Base-by-base conservation (phyloP, 2,888 invertebrate genomes). In the Aleiodes alternator region DNA sequence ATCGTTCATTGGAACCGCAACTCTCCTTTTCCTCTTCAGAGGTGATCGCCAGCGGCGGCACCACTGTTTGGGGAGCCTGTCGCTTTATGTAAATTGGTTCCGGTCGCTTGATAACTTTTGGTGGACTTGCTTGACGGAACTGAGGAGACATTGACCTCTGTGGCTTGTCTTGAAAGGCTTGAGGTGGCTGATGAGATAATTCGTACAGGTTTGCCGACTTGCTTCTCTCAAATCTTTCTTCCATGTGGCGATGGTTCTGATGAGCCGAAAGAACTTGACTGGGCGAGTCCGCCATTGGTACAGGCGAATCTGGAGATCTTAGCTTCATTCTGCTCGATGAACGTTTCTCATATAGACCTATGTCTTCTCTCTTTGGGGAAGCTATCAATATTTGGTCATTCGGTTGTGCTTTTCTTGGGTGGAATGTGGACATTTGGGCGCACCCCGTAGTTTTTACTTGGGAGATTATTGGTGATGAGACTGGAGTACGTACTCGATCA, bases 371-470 rank as follows among this genome's bases (percentile, higher is more conserved):
- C 71, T 88, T 88, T 1, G 88, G 88, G 0, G 88, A 88, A 16
- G 88, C 88, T 43, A 88, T 88, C 14, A 88, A 72, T 73, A 88
- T 88, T 75, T 88, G 88, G 72, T 88, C 88, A 31, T 82, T 84
- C 0, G 88, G 88, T 29, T 87, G 87, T 0, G 88, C 83, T 43
- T 82, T 81, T 5, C 84, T 78, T 6, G 81, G 73, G 31, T 77
- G 76, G 16, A 79, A 75, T 0, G 79, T 73, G 0, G 79, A 76
- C 73, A 73, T 72, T 0, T 70, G 69, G 11, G 71, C 57, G 57
- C 74, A 72, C 4, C 70, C 43, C 23, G 77, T 75, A 3, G 71
- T 69, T 72, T 72, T 61, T 48, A 16, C 74, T 34, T 78, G 78
- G 34, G 66, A 77, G 61, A 69, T 74, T n/a, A 73, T 77, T 0